Evolutionary conservation across 2,888 invertebrate species (phyloP).

Genomic region (Caenorhabditis japonica): DNA sequence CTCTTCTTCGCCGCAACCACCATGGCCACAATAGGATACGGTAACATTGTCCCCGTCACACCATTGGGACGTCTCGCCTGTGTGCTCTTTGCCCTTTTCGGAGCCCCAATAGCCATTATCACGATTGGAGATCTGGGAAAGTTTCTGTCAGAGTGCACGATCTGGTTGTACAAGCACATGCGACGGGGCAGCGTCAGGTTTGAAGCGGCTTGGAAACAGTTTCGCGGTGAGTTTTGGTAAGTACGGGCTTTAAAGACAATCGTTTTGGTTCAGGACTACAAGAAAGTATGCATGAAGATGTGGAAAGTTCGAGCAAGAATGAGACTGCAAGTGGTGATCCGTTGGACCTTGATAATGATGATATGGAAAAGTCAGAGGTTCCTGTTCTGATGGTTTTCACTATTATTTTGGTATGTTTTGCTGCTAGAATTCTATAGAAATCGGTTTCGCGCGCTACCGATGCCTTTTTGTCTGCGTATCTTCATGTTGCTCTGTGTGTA

Average conservation of each 20-base stretch:
- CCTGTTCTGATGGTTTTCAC: constrained; percentile 77
- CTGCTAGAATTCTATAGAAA: no score
- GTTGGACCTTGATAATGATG: constrained; percentile 47
- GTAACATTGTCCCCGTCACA: constrained; percentile 77
- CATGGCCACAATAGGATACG: constrained; percentile 77
- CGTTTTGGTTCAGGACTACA: constrained; percentile 12
- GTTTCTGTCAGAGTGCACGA: constrained; percentile 77
- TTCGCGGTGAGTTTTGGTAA: constrained; percentile 9
- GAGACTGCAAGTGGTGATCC: not conserved
- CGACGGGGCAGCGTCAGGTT: constrained; percentile 43
- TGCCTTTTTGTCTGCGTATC: no score
- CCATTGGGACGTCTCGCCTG: constrained; percentile 74
- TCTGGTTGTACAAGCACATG: constrained; percentile 75
- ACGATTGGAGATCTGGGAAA: constrained; percentile 77
- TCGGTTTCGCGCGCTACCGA: no score
- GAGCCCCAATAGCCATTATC: constrained; percentile 77
- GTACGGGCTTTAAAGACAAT: not conserved
- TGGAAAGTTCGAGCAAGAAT: constrained; percentile 29
- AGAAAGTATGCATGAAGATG: constrained; percentile 31
- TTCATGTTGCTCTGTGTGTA: no score
- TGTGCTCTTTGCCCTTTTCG: constrained; percentile 76
- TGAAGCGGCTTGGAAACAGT: constrained; percentile 24
- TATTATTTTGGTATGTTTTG: constrained; percentile 74
- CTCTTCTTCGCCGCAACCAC: constrained; percentile 77
- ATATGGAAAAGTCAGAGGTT: constrained; percentile 74